Base-by-base conservation (phyloP, 2,888 invertebrate species). In the Ophion obscuratus region DNA sequence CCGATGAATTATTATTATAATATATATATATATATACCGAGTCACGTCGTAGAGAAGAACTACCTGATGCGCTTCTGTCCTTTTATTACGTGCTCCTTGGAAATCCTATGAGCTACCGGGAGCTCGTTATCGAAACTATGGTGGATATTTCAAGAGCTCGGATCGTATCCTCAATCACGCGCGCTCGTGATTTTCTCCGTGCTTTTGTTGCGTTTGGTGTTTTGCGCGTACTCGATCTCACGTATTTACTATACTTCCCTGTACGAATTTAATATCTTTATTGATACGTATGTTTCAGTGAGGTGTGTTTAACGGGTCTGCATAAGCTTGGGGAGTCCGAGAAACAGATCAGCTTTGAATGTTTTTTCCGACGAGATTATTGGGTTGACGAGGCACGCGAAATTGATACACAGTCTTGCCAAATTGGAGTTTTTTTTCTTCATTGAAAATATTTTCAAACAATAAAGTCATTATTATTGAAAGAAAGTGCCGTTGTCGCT, bases 91-190 rank as follows among this genome's bases (percentile, higher is more conserved):
- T 64, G 66, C 67, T 79, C 79, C 75, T 57, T 75, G 79, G 79
- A 84, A 84, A 84, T 40, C 40, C 68, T 68, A 74, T 57, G 75
- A 80, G 79, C 11, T 80, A 84, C 83, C 17, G 11, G 70, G 83
- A 84, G 83, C 83, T 84, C 83, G 79, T 84, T 84, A 84, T 84
- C 64, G 83, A 75, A 75, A 80, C 57, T 53, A 24, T 10, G 59
- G 24, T 67, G 53, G 62, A 78, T 57, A 74, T 78, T 83, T 47
- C 59, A 40, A 59, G 47, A 76, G 57, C 59, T 57, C 57, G 53
- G 53, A 53, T 53, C 53, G 10, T n/a, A 40, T 59, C 53, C 31
- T 53, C 31, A 27, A 53, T 24, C 44, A 31, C 31, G 36, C 53
- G 14, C 27, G 6, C 20, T 9, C 5, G 59, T 73, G 9, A 2